These are phyloP conservation scores for Capitulum mitella DNA, from an alignment of 2,888 invertebrate genomes.

Conservation along the genomic window DNA sequence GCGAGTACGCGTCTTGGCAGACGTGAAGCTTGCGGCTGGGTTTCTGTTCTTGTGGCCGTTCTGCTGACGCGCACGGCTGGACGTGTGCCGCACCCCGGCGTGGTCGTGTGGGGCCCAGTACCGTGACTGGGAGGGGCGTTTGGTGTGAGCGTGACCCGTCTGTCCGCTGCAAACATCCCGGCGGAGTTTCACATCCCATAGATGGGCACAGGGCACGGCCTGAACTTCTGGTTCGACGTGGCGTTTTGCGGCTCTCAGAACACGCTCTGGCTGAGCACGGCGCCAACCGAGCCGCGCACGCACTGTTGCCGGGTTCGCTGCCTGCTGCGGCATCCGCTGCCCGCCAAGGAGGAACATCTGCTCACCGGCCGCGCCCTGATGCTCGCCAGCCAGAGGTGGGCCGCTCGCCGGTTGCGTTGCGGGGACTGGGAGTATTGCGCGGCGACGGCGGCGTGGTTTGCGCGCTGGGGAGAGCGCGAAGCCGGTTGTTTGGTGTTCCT, in stretches of 20 bases:
- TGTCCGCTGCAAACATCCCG: conserved; percentile 62
- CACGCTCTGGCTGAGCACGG: conserved; percentile 93
- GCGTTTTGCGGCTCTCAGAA: conserved; percentile 84
- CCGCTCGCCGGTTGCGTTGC: not conserved
- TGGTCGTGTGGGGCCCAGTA: too few relatives aligned
- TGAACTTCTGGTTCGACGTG: conserved; percentile 98
- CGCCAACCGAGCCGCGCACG: conserved; percentile 94
- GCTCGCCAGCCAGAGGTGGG: conserved; percentile 79
- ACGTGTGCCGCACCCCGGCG: too few relatives aligned
- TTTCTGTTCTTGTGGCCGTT: too few relatives aligned
- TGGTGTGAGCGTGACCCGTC: not conserved
- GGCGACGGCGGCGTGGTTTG: not conserved
- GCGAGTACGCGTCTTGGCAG: too few relatives aligned
- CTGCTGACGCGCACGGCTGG: too few relatives aligned
- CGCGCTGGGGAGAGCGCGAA: not conserved
- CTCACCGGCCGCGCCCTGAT: conserved; percentile 75
- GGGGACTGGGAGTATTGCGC: not conserved
- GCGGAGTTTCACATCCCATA: conserved; percentile 84
- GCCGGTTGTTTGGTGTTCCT: too few relatives aligned
- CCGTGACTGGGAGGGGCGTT: too few relatives aligned
- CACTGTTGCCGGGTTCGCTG: conserved; percentile 98
- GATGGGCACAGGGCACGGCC: conserved; percentile 89
- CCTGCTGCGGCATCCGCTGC: conserved; percentile 82
- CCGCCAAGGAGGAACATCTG: conserved; percentile 88
- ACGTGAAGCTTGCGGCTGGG: too few relatives aligned